Evolutionary conservation across 2,113 vertebrate genomes (phyloP), one percentile per base, ranked within the genome.

Genomic region (Elgaria multicarinata): DNA sequence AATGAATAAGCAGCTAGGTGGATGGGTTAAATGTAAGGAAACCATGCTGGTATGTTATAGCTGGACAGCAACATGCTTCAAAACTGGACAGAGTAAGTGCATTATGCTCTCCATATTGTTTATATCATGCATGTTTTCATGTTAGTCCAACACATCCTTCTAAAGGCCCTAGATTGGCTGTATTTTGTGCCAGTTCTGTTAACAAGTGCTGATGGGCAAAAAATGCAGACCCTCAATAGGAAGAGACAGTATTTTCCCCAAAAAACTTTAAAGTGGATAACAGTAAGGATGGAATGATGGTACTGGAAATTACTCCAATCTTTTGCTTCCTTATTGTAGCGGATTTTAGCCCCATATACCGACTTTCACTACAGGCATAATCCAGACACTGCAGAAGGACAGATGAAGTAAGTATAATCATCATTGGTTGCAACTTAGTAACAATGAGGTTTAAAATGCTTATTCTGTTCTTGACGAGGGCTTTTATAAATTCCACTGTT

Each of bases 301-400:
- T 62, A 26, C 42, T 36, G 31, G 16, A 24, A 89, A 76, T 83
- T 39, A 78, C 24, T 66, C 53, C 20, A 5, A 50, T 53, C n/a
- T 69, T 77, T 87, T 87, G 4, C 93, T 83, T 94, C 83, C 95
- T 94, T 94, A 85, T 88, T 95, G 90, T 95, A 99, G 99, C 97
- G 99, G 98, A 99, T 99, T 98, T 98, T 99, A 88, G 99, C 99
- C 84, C 99, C 99, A 92, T 99, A 99, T 96, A 99, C 99, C 81
- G 99, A 99, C 97, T 99, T 99, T 96, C 99, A 99, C 98, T 99
- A 99, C 98, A 98, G 98, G 90, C 99, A 99, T 95, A 99, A 99
- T 91, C 98, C 99, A 92, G 99, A 99, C 94, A 99, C 98, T 67
- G 96, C 99, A 89, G 99, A 99, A 97, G 98, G 98, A 90, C 99